Percentiles rank a stretch among this genome's conserved stretches.
Evolutionary conservation across 2,797 vertebrate genomes (phyloP).

Genomic region (Pantherophis vulpinus): DNA sequence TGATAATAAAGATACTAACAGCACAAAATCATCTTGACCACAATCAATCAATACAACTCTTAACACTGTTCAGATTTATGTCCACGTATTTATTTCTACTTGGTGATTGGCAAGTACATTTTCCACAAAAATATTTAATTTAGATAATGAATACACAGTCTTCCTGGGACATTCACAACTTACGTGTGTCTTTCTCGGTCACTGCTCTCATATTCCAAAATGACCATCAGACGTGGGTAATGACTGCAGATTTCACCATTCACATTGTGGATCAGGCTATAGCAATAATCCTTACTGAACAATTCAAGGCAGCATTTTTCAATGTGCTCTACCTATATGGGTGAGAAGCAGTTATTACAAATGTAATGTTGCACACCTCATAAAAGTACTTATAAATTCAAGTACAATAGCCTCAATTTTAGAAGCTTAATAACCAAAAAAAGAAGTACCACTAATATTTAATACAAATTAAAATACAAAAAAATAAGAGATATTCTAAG

Average conservation of each 20-base stretch:
- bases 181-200: slow-evolving; percentile 85
- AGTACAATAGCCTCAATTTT: neutral
- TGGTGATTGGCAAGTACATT: neutral
- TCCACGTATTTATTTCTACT: neutral
- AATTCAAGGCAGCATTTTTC: slow-evolving; percentile 92
- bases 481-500: neutral
- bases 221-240: slow-evolving; percentile 93
- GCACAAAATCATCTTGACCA: neutral
- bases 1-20: neutral
- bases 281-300: slow-evolving; percentile 92
- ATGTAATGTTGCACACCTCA: neutral
- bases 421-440: neutral
- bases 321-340: slow-evolving; percentile 83
- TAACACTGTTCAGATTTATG: neutral
- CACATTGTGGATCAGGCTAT: slow-evolving; percentile 87
- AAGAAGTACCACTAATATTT: neutral
- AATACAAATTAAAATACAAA: neutral
- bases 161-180: neutral
- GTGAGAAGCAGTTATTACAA: neutral
- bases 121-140: neutral
- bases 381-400: neutral
- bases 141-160: neutral
- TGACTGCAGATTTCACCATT: slow-evolving; percentile 94
- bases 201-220: slow-evolving; percentile 87
- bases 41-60: neutral